These are phyloP conservation scores for Rhagonycha lutea DNA, from an alignment of 2,888 invertebrate species.

Conservation along the genomic window DNA sequence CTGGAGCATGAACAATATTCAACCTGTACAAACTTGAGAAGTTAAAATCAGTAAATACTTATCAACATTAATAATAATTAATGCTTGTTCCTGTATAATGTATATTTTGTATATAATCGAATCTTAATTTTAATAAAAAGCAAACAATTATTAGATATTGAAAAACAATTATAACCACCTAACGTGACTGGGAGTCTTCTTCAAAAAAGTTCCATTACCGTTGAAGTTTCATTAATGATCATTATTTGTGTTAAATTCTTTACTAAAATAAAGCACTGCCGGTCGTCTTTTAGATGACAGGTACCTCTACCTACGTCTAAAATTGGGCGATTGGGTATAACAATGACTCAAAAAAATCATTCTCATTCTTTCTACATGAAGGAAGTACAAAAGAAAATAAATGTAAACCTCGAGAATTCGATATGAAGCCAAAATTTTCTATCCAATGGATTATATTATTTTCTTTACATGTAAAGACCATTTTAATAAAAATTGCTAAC, in stretches of 20 bases:
- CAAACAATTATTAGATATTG: no score
- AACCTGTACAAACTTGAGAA: no score
- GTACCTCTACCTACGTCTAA: background rate
- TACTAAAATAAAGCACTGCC: background rate
- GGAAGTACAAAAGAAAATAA: background rate
- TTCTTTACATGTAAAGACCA: background rate
- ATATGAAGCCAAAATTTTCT: background rate
- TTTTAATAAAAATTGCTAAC: background rate
- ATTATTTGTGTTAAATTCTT: background rate
- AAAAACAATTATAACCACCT: background rate
- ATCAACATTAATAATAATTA: no score
- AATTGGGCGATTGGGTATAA: background rate
- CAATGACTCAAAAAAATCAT: background rate
- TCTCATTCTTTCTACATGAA: background rate
- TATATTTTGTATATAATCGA: no score
- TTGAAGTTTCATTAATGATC: background rate
- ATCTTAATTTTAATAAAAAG: no score
- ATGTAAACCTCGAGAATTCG: background rate
- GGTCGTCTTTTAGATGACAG: background rate
- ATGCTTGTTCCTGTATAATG: no score
- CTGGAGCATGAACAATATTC: background rate
- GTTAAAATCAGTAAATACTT: no score
- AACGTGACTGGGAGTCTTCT: background rate
- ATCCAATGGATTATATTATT: background rate
- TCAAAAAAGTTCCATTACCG: background rate